Evolutionary conservation across 2,113 vertebrate species (phyloP).

Genomic region (Apeltes quadracus): DNA sequence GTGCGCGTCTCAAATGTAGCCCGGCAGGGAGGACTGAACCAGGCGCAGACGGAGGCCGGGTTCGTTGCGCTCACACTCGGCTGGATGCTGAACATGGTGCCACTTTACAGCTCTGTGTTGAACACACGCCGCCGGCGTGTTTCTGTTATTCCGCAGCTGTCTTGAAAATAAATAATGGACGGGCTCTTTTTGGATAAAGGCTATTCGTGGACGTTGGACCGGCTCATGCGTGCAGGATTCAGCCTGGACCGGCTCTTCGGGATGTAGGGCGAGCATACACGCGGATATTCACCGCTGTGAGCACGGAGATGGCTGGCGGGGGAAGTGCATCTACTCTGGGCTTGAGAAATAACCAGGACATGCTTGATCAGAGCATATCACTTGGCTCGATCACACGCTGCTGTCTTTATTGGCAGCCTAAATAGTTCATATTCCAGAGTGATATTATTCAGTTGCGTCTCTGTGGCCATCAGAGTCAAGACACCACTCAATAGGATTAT

Average conservation of each 20-base stretch:
- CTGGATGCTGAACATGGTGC: conserved; percentile 64
- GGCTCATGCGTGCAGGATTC: conserved; percentile 63
- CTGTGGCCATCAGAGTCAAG: conserved; percentile 1
- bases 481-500: conserved; percentile 27
- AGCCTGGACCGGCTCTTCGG: conserved; percentile 44
- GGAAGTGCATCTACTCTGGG: conserved; percentile 56
- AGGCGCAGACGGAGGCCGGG: conserved; percentile 56
- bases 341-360: conserved; percentile 64
- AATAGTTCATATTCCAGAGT: conserved; percentile 24
- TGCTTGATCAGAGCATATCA: conserved; percentile 59
- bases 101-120: conserved; percentile 40
- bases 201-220: conserved; percentile 59
- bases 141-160: conserved; percentile 53
- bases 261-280: conserved; percentile 66
- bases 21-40: conserved; percentile 46
- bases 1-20: conserved; percentile 51
- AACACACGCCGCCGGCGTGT: conserved; percentile 51
- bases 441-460: conserved; percentile 30
- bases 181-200: conserved; percentile 34
- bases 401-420: conserved; percentile 41
- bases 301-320: conserved; percentile 62
- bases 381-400: conserved; percentile 47
- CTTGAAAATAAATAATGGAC: conserved; percentile 64
- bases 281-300: conserved; percentile 46
- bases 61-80: conserved; percentile 49